Percentiles rank a stretch among this genome's conserved stretches.
Conservation (phyloP, 2,888 invertebrate species). For the Mallateleia sp. region DNA sequence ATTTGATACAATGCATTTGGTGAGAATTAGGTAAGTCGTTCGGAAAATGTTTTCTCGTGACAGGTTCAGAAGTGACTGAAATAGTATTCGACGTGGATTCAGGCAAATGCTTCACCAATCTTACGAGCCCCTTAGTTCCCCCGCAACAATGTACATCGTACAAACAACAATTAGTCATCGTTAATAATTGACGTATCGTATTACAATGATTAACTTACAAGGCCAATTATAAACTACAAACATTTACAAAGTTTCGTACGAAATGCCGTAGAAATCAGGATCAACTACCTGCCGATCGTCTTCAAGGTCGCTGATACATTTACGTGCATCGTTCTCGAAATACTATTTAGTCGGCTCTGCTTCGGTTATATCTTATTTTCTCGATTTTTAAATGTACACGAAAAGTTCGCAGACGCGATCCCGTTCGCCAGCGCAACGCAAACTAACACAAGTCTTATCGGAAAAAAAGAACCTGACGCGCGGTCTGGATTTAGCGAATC, state of each 20-base stretch:
- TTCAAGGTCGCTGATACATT: slow-evolving; percentile 63
- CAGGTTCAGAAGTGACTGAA: slow-evolving; percentile 54
- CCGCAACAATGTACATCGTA: slow-evolving; percentile 63
- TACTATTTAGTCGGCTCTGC: slow-evolving; percentile 64
- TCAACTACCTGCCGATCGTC: slow-evolving; percentile 54
- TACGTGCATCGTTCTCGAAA: slow-evolving; percentile 44
- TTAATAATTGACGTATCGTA: slow-evolving; percentile 76
- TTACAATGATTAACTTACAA: slow-evolving; percentile 68
- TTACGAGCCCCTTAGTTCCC: neutral
- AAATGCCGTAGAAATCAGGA: slow-evolving; percentile 67
- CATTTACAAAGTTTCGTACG: slow-evolving; percentile 70
- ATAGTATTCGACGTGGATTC: slow-evolving; percentile 69
- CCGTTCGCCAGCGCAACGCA: slow-evolving; percentile 12
- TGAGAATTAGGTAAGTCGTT: slow-evolving; percentile 82
- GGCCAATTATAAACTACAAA: slow-evolving; percentile 75
- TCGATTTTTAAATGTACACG: slow-evolving; percentile 25
- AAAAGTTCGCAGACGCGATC: neutral
- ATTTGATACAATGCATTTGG: slow-evolving; percentile 82
- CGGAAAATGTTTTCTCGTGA: slow-evolving; percentile 78
- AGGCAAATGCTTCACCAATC: slow-evolving; percentile 62
- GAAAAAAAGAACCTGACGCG: neutral
- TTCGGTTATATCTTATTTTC: slow-evolving; percentile 9
- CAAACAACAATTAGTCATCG: slow-evolving; percentile 68
- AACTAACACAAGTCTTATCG: neutral
- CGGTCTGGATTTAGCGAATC: slow-evolving; percentile 1